Base-by-base conservation (phyloP, 1,140 invertebrate genomes). In the Bathynomus jamesi region DNA sequence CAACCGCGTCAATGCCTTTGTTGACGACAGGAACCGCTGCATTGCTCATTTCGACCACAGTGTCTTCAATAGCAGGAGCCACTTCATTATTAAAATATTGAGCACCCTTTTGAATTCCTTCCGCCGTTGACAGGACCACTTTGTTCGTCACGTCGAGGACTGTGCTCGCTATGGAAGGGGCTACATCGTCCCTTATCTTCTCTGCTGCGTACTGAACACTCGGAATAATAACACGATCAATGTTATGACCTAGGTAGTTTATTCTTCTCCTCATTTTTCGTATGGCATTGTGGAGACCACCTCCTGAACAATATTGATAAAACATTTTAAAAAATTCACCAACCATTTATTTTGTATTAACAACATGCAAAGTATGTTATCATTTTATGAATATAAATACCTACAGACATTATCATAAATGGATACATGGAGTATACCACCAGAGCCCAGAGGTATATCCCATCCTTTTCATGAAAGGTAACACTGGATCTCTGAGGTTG, bases 11-110 rank as follows among this genome's bases (percentile, higher is more conserved):
- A 28, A 74, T 67, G n/a, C 72, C 72, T 17, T 40, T 53, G 64
- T 74, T 74, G 28, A 74, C 70, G 65, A 67, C 66, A 21, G 72
- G 72, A 13, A 74, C 53, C 13, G 72, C 72, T 7, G 72, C 72
- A 27, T 74, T 74, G 60, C 67, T 62, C 13, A 62, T 64, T 28
- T 70, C 53, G 27, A 74, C 69, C 11, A 74, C 28, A 3, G 24
- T 28, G 24, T 74, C 72, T 40, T 74, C 72, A 24, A 74, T 70
- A 13, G 65, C 69, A 8, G 72, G 72, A 53, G 70, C 60, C 1
- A 74, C 61, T 13, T 53, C 28, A 21, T 30, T 62, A 21, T 5
- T 66, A 11, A 74, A 61, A 3, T 67, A 64, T 27, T 74, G 62
- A 7, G 67, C 68, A 13, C 65, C 67, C 5, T 29, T 61, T 61